These are phyloP conservation scores for Drosophila parvula DNA, from an alignment of 1,140 invertebrate genomes.

Conservation along the genomic window DNA sequence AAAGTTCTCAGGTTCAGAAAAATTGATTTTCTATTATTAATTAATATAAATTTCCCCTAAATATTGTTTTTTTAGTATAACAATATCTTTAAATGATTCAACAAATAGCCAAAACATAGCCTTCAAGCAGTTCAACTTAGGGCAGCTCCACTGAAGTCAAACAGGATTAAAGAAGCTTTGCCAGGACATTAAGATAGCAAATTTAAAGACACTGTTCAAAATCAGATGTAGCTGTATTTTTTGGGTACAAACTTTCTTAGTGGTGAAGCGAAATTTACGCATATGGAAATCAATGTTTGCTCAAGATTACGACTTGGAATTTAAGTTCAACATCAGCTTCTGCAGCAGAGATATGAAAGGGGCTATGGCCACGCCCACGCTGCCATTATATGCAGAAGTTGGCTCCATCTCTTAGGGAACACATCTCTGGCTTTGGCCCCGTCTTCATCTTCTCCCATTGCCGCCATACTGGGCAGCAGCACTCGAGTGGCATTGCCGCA, in stretches of 20 bases:
- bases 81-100: not conserved
- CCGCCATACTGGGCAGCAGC: slow-evolving; percentile 2
- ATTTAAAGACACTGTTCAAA: slow-evolving; percentile 8
- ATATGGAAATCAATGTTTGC: slow-evolving; percentile 16
- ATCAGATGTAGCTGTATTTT: not conserved
- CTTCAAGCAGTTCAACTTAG: not conserved
- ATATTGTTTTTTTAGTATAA: not conserved
- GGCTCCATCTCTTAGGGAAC: slow-evolving; percentile 21
- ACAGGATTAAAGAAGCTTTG: slow-evolving; percentile 7
- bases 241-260: not conserved
- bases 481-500: slow-evolving; percentile 66
- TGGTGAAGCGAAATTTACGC: not conserved
- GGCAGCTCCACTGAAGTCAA: slow-evolving; percentile 2
- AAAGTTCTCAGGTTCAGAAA: not conserved
- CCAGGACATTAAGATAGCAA: not conserved
- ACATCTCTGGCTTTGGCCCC: not conserved
- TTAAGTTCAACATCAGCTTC: slow-evolving; percentile 17
- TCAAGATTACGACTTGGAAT: slow-evolving; percentile 17
- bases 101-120: not conserved
- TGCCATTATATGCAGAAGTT: slow-evolving; percentile 47
- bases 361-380: slow-evolving; percentile 21
- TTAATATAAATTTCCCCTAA: not conserved
- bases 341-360: slow-evolving; percentile 19
- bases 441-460: not conserved
- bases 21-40: not conserved